Evolutionary conservation across 2,797 vertebrate genomes (phyloP).

Genomic region (Erpetoichthys calabaricus): DNA sequence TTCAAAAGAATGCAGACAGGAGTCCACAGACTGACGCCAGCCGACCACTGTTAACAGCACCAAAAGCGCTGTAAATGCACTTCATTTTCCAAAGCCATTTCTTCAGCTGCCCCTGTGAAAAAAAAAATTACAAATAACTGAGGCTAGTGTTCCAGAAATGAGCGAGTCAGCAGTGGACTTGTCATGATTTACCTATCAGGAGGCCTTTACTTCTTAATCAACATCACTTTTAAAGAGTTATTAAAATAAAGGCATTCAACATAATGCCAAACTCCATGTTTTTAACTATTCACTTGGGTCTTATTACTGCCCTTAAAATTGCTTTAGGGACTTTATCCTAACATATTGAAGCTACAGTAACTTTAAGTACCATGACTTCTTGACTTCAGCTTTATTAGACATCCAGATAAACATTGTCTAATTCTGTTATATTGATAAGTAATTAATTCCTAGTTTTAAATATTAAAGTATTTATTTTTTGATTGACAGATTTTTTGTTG

Average conservation of each 20-base stretch:
- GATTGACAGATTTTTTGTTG: too few species aligned
- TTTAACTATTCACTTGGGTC: constrained; percentile 4
- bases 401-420: background rate
- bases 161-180: background rate
- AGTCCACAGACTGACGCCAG: too few species aligned
- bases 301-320: constrained; percentile 1
- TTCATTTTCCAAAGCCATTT: too few species aligned
- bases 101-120: too few species aligned
- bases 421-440: too few species aligned
- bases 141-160: too few species aligned
- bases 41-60: too few species aligned
- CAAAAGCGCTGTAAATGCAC: too few species aligned
- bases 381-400: constrained; percentile 3
- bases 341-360: constrained; percentile 7
- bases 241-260: constrained; percentile 6
- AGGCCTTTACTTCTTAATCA: constrained; percentile 2
- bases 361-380: constrained; percentile 3
- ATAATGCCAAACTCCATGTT: background rate
- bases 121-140: too few species aligned
- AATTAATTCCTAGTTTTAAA: too few species aligned
- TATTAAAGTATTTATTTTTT: too few species aligned
- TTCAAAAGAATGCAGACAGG: too few species aligned
- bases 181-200: background rate
- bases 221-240: background rate
- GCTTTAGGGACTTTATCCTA: constrained; percentile 1